Percentiles rank a stretch among this genome's conserved stretches.
Conservation (phyloP, 2,113 vertebrate species). For the Nansenia antarctica region DNA sequence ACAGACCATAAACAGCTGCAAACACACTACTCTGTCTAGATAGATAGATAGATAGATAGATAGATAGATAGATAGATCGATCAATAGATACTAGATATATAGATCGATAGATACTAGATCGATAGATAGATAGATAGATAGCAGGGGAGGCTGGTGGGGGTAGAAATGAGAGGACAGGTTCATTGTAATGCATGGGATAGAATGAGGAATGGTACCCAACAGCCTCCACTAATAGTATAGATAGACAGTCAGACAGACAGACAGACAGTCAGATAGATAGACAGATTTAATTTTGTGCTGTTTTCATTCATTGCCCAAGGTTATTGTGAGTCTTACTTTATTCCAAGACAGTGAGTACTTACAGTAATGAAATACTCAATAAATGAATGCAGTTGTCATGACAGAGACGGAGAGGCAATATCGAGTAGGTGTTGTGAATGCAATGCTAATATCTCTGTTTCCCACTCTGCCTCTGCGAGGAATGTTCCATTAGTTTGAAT, state of each 20-base stretch:
- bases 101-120: not conserved
- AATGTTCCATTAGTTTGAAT: conserved; percentile 80
- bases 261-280: not conserved
- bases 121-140: too few species aligned
- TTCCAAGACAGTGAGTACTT: conserved; percentile 13
- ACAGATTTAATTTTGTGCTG: too few species aligned
- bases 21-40: not conserved
- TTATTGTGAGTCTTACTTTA: conserved; percentile 35
- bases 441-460: conserved; percentile 85
- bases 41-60: not conserved
- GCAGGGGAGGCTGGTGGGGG: too few species aligned
- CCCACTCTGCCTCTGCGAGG: conserved; percentile 72
- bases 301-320: conserved; percentile 76
- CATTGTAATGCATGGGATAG: too few species aligned
- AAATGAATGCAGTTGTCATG: conserved; percentile 31
- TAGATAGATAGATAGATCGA: not conserved
- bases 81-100: not conserved
- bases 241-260: too few species aligned
- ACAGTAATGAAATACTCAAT: conserved; percentile 14
- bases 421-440: conserved; percentile 44
- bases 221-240: too few species aligned
- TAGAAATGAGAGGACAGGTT: too few species aligned
- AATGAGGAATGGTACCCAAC: too few species aligned
- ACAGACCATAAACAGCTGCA: conserved; percentile 9
- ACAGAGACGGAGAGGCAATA: conserved; percentile 25